phyloP scores from a whole-genome alignment of 1,140 invertebrate genomes.

The Cotesia glomerata region DNA sequence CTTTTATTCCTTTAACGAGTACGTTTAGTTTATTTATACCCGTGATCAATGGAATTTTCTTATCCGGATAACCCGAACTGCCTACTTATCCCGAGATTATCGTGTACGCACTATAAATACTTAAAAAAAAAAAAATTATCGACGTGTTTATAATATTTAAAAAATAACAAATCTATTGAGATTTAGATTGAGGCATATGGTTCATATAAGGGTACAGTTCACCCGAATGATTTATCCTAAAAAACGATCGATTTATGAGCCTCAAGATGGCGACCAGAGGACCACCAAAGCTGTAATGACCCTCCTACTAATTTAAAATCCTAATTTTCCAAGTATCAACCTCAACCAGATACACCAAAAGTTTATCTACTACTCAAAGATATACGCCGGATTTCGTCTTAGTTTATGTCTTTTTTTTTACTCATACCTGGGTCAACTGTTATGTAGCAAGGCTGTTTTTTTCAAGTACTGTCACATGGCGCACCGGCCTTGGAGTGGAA shows the following conservation, averaged over 20 bases:
- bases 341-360: not conserved
- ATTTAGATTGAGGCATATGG: not conserved
- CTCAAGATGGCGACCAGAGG: not conserved
- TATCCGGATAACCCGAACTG: not conserved
- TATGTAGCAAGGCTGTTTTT: no score
- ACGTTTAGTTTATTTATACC: slow-evolving; percentile 55
- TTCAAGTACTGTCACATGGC: no score
- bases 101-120: no score
- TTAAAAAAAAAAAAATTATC: no score
- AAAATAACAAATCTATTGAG: not conserved
- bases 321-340: slow-evolving; percentile 13
- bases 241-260: not conserved
- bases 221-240: not conserved
- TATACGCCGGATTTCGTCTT: not conserved
- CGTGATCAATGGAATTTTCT: slow-evolving; percentile 19
- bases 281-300: slow-evolving; percentile 11
- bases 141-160: not conserved
- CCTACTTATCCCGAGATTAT: not conserved
- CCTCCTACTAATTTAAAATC: slow-evolving; percentile 22
- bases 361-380: not conserved
- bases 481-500: no score
- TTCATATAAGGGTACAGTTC: not conserved
- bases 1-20: slow-evolving; percentile 59
- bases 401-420: not conserved
- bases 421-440: not conserved